Percentiles rank a stretch among this genome's conserved stretches.
Evolutionary conservation across 2,888 invertebrate genomes (phyloP).

Genomic region (Camponotus fellah): DNA sequence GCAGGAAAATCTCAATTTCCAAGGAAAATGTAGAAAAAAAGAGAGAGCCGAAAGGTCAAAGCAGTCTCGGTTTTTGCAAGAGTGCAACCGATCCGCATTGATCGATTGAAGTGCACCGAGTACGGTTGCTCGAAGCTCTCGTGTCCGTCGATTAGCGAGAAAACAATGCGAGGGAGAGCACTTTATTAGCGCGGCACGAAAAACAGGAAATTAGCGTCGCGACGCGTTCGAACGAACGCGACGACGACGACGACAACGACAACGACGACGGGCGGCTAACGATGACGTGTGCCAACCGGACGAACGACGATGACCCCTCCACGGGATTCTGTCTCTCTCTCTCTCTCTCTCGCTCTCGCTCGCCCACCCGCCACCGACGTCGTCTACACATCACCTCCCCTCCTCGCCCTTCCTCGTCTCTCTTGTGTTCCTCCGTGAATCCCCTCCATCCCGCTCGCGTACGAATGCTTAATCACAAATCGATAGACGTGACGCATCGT

Average conservation of each 20-base stretch:
- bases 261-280: background rate
- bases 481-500: conserved; percentile 72
- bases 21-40: background rate
- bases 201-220: conserved; percentile 74
- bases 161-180: conserved; percentile 60
- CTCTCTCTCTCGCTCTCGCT: conserved; percentile 34
- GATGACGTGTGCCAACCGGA: conserved; percentile 51
- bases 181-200: conserved; percentile 71
- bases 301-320: conserved; percentile 52
- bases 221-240: conserved; percentile 49
- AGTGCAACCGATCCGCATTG: conserved; percentile 15
- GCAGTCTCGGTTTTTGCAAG: background rate
- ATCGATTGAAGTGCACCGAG: background rate
- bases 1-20: conserved; percentile 8
- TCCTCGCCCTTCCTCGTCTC: no score
- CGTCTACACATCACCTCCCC: background rate
- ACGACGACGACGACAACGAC: conserved; percentile 4
- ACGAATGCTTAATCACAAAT: conserved; percentile 73
- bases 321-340: conserved; percentile 21
- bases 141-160: conserved; percentile 62
- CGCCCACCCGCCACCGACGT: conserved; percentile 17
- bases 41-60: background rate
- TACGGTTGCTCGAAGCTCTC: conserved; percentile 15
- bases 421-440: conserved; percentile 20
- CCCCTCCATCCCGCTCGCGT: conserved; percentile 33